A percentile compares a stretch with the other conserved stretches of the same genome.
These are phyloP conservation scores for Phyllostomus discolor DNA, from an alignment of 2,113 vertebrate genomes.

Conservation along the genomic window DNA sequence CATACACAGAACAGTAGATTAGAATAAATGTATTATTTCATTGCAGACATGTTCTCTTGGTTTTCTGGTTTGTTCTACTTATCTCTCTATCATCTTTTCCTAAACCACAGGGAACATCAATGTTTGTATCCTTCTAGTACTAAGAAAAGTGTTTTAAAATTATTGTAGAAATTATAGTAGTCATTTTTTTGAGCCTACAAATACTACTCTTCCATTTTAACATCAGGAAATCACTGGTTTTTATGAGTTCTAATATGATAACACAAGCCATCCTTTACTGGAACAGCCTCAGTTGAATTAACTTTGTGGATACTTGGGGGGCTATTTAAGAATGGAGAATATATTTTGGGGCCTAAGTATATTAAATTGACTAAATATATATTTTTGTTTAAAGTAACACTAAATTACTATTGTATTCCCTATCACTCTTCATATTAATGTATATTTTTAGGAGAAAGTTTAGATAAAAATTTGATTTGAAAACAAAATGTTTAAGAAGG, in stretches of 20 bases:
- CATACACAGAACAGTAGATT: background rate
- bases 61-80: background rate
- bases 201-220: background rate
- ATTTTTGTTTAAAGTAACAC: conserved; percentile 16
- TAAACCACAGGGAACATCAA: background rate
- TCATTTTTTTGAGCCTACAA: background rate
- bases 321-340: conserved; percentile 34
- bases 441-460: background rate
- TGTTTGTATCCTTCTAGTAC: background rate
- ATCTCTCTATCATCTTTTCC: background rate
- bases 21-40: background rate
- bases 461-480: background rate
- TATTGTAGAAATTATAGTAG: background rate
- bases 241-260: background rate
- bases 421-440: conserved; percentile 9
- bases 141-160: background rate
- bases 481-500: background rate
- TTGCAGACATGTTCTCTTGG: background rate
- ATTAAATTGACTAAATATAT: background rate
- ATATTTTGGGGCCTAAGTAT: background rate
- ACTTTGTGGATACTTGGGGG: background rate
- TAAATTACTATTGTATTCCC: background rate
- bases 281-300: background rate
- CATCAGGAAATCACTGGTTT: background rate
- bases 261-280: background rate